These are phyloP conservation scores for Macropodus opercularis DNA, from an alignment of 2,797 vertebrate species.

Conservation along the genomic window DNA sequence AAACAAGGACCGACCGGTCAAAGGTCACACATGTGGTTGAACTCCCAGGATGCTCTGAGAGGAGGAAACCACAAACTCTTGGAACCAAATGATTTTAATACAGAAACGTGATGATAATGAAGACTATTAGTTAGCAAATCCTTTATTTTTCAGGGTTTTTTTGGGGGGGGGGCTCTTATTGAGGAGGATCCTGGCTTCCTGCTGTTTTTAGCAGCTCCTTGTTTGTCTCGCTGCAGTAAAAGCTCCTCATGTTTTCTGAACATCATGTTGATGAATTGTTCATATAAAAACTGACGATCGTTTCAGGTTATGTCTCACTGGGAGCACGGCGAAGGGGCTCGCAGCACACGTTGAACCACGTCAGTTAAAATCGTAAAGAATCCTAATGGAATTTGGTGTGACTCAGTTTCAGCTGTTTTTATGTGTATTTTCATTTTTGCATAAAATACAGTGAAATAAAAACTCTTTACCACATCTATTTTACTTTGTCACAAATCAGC, in stretches of 20 bases:
- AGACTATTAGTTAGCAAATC: constrained; percentile 5
- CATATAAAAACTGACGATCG: constrained; percentile 43
- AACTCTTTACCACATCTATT: no score
- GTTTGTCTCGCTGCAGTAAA: constrained; percentile 64
- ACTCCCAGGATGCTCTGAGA: constrained; percentile 57
- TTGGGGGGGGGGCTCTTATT: constrained; percentile 43
- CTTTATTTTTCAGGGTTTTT: constrained; percentile 19
- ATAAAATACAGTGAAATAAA: not conserved
- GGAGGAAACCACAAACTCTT: constrained; percentile 28
- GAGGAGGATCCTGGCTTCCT: constrained; percentile 56
- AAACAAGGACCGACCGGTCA: constrained; percentile 35
- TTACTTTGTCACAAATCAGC: no score
- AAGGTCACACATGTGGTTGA: constrained; percentile 28
- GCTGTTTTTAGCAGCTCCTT: constrained; percentile 66
- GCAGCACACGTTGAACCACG: not conserved
- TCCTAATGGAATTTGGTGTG: not conserved
- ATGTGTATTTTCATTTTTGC: not conserved
- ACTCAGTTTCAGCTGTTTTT: not conserved
- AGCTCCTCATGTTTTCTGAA: constrained; percentile 27
- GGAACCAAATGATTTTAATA: constrained; percentile 50
- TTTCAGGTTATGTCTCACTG: constrained; percentile 22
- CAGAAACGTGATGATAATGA: constrained; percentile 24
- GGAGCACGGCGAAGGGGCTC: not conserved
- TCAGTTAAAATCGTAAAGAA: not conserved
- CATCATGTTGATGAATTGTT: constrained; percentile 40